Percentiles rank a stretch among this genome's conserved stretches.
phyloP scores from a whole-genome alignment of 2,888 invertebrate species.

The Tetrapedia diversipes region DNA sequence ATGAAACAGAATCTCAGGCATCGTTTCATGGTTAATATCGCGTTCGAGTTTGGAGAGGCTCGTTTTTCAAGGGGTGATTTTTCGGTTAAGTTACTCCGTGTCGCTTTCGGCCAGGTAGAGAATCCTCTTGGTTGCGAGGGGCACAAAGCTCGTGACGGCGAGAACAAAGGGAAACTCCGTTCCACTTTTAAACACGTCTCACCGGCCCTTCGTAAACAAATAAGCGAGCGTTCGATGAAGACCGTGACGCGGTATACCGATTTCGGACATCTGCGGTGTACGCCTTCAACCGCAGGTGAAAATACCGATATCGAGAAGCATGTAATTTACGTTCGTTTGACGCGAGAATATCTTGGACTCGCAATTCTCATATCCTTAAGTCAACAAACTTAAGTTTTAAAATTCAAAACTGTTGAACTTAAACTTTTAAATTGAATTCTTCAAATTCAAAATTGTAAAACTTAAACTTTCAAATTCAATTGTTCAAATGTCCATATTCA shows the following conservation, averaged over 20 bases:
- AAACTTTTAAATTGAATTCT: too few species aligned
- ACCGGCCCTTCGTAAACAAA: slow-evolving; percentile 73
- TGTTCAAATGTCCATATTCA: too few species aligned
- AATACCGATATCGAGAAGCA: not conserved
- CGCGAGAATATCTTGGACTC: not conserved
- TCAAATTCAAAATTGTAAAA: too few species aligned
- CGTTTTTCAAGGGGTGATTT: slow-evolving; percentile 70
- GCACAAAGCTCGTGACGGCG: slow-evolving; percentile 51
- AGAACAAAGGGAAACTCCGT: slow-evolving; percentile 74
- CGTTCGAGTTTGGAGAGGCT: slow-evolving; percentile 60
- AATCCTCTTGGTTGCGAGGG: slow-evolving; percentile 8
- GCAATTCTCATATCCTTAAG: too few species aligned
- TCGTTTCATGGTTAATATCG: slow-evolving; percentile 31
- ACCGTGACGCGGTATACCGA: slow-evolving; percentile 36
- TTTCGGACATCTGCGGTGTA: slow-evolving; percentile 14
- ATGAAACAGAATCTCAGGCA: slow-evolving; percentile 46
- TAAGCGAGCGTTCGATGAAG: slow-evolving; percentile 21
- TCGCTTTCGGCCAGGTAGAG: slow-evolving; percentile 64
- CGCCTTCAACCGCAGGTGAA: slow-evolving; percentile 20
- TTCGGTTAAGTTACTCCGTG: slow-evolving; percentile 72
- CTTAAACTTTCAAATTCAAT: too few species aligned
- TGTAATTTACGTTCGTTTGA: not conserved
- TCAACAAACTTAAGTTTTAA: too few species aligned
- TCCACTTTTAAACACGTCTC: slow-evolving; percentile 74
- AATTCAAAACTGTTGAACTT: too few species aligned